Evolutionary conservation across 2,888 invertebrate species (phyloP), one percentile per base, ranked within the genome.

Genomic region (Corbicula japonica): DNA sequence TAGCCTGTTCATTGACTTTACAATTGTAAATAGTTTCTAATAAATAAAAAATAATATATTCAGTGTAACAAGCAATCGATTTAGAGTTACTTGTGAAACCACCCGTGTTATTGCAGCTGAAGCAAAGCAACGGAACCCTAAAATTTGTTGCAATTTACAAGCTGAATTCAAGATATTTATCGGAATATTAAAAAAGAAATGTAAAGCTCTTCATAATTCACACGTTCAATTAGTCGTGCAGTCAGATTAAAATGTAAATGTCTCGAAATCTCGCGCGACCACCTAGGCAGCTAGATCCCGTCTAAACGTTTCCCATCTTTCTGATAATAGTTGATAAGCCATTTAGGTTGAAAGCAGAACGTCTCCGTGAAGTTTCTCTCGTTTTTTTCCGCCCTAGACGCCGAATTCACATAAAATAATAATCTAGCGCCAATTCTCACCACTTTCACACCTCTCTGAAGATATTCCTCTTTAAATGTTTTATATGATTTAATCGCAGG

Each of bases 401-500:
- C 63, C 63, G 72, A 28, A 72, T 50, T 63, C 63, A 72, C 62
- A 72, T 72, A 41, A 63, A 72, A 72, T 63, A 72, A 56, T 54
- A 34, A 54, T 69, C 54, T 50, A 72, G 66, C 68, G 66, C 69
- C 73, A 46, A 44, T 62, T 62, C 76, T 44, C 68, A 62, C 54
- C 48, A 44, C 38, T 48, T 80, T 80, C 75, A 76, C 80, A 80
- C 80, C 80, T 80, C 52, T 18, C 18, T n/a, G 32, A 44, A 63
- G 56, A 54, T 50, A 72, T 76, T 74, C 66, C 60, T 69, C 74
- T 74, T 76, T 78, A 78, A 75, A 77, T 73, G 69, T 80, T 71
- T 77, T 77, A 65, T 69, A 79, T 65, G 73, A 83, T 83, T 76
- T 80, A 77, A 83, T 77, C 80, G 44, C 21, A 44, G 44, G 70